Percentiles rank a stretch among this genome's conserved stretches.
Conservation (phyloP, 2,888 invertebrate genomes). For the Amblyjoppa fuscipennis region DNA sequence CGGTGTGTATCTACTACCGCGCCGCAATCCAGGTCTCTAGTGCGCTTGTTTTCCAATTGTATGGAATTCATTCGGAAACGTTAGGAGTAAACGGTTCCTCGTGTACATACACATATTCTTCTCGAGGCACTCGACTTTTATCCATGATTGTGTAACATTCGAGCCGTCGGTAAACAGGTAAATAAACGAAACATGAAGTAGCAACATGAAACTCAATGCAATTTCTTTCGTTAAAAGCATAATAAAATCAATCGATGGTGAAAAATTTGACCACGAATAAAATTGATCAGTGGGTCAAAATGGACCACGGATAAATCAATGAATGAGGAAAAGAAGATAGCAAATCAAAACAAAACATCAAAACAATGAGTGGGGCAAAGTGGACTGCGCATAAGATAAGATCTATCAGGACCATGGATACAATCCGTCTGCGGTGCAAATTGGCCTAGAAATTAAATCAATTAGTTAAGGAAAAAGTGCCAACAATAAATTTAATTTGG, state of each 20-base stretch:
- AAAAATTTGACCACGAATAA: not conserved
- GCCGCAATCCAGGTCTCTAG: constrained; percentile 18
- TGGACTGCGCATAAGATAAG: not conserved
- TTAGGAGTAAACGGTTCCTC: not conserved
- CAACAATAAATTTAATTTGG: no score
- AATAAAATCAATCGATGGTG: not conserved
- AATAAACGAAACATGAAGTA: not conserved
- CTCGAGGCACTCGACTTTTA: not conserved
- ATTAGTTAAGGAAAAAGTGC: no score
- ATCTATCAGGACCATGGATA: no score
- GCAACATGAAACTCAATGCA: not conserved
- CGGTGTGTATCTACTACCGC: constrained; percentile 35
- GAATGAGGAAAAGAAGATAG: not conserved
- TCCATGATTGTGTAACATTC: not conserved
- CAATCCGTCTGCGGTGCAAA: not conserved
- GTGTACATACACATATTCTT: constrained; percentile 24
- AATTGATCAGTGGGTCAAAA: not conserved
- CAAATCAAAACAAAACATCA: no score
- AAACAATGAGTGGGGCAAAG: not conserved
- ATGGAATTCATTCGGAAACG: constrained; percentile 54
- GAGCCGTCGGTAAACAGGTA: not conserved
- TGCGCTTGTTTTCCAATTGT: constrained; percentile 31
- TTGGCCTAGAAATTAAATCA: no score
- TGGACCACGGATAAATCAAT: no score
- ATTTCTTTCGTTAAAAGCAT: not conserved